Evolutionary conservation across 1,140 invertebrate species (phyloP), one percentile per base, ranked within the genome.

Genomic region (Lordiphosa stackelbergi): DNA sequence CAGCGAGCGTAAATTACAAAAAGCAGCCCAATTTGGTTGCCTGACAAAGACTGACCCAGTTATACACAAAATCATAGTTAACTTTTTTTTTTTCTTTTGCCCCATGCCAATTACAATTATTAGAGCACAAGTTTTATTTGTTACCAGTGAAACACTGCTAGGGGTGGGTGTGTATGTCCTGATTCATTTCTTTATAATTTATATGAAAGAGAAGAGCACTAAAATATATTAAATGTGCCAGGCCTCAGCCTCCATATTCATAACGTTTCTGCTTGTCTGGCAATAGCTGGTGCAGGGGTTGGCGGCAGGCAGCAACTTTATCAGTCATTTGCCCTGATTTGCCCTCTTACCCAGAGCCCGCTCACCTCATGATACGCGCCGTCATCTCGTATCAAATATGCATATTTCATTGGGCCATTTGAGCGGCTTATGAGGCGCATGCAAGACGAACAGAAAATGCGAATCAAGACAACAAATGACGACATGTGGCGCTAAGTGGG

Each of bases 101-200:
- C 43, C 41, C 35, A 42, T 65, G 64, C 71, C 75, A 79, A 79
- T 79, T 79, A 79, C 75, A 81, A 74, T 79, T 79, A 79, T 79
- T 81, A 83, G 56, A 70, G 63, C 66, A 79, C 43, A 64, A 71
- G 53, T 75, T 74, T 71, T 81, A 83, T 74, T 77, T 83, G 77
- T 77, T 66, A 53, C 53, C 38, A 43, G 35, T 19, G 53, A 22
- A n/a, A 38, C 16, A 38, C 34, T 35, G 40, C 6, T 31, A 6
- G 45, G 35, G 12, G 24, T 37, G 19, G 16, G 9, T 24, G 19
- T 37, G 10, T 37, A 9, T 46, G 35, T 42, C 24, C 74, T 74
- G 69, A 84, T 66, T 77, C 77, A 73, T 83, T 77, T 83, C 72
- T 69, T 79, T 64, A 77, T 83, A 83, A 83, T 83, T 77, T 69